Conservation (phyloP, 2,113 vertebrate species). For the Amblyornis subalaris region DNA sequence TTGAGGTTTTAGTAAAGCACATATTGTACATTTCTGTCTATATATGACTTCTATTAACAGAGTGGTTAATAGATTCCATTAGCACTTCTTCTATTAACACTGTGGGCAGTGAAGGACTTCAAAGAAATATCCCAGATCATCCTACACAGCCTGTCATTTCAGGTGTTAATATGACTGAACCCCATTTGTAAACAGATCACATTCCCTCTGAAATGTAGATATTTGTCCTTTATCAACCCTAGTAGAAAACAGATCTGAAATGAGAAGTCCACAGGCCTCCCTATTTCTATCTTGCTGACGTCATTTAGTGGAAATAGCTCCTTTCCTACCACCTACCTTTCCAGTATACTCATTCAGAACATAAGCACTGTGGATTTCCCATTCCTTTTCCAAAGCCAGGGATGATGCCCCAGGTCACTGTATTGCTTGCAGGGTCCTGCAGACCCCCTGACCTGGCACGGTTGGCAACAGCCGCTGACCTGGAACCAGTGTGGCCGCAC, state of each 20-base stretch:
- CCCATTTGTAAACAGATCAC: not conserved
- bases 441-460: rapidly evolving
- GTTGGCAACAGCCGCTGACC: rapidly evolving
- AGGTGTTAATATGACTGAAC: not conserved
- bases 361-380: not conserved
- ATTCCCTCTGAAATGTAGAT: not conserved
- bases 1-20: not conserved
- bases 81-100: not conserved
- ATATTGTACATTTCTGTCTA: not conserved
- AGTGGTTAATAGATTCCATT: not conserved
- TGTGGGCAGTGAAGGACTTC: not conserved
- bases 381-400: not conserved
- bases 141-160: not conserved
- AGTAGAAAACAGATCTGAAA: not conserved
- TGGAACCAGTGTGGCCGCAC: not conserved
- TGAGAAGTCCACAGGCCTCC: not conserved
- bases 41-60: not conserved
- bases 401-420: no score
- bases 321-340: not conserved
- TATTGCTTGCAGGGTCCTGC: rapidly evolving
- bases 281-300: not conserved
- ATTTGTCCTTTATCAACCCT: not conserved
- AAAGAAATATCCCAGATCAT: not conserved
- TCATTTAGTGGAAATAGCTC: not conserved
- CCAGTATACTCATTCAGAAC: not conserved